Base-by-base conservation (phyloP, 2,888 invertebrate genomes). In the Erebia aethiops region DNA sequence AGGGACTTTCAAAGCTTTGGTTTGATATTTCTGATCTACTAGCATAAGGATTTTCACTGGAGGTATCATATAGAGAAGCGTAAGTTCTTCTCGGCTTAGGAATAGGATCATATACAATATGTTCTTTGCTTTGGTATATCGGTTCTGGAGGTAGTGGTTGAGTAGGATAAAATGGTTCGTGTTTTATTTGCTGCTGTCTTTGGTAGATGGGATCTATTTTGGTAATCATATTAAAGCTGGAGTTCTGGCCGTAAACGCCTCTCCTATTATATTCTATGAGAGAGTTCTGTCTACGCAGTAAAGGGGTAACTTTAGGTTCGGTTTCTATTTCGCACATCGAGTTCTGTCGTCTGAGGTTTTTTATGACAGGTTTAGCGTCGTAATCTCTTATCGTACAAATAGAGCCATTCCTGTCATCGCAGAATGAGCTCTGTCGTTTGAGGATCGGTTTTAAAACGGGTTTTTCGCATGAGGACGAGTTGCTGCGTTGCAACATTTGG, bases 181-280 rank as follows among this genome's bases (percentile, higher is more conserved):
- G 93, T 81, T 91, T 92, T 70, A 83, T 85, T 83, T 93, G 92
- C 75, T 91, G 90, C 71, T 90, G 91, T 88, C 93, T 91, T 92
- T 94, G 94, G 91, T 94, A 94, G 79, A 94, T 91, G 60, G 94
- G 94, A 79, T 94, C 94, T 87, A 94, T 94, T 88, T 93, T 93
- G 84, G 94, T 94, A 79, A 94, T 94, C 90, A 94, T 88, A 82
- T 94, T 94, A 87, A 92, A 94, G 86, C 84, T 91, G 76, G 87
- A 82, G n/a, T 86, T 85, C 71, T 91, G 92, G 74, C 91, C 91
- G 80, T 92, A 93, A 77, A 91, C 86, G 51, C 90, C 93, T 85
- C 90, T 84, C 77, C 93, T 88, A 75, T 92, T 93, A 81, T 94
- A 93, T 76, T 94, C 94, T 78, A 94, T 93, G 14, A 94, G 89